Base-by-base conservation (phyloP, 2,113 vertebrate species). In the western clawed frog (Xenopus tropicalis) region DNA sequence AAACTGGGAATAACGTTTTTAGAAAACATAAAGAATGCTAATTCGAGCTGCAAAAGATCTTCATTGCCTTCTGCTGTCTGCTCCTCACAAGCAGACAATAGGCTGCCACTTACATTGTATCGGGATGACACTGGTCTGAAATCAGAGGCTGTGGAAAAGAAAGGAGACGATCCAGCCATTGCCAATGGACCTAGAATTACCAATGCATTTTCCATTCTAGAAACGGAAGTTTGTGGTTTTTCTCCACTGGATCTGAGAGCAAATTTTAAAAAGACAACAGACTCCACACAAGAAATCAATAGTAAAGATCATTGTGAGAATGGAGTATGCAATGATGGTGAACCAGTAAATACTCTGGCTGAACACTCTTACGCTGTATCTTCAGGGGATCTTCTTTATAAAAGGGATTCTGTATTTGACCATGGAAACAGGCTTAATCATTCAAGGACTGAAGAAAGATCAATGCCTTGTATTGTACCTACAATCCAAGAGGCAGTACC, bases 191-290 rank as follows among this genome's bases (percentile, higher is more conserved):
- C 97, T 42, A 89, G 97, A 81, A 99, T 99, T 83, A 99, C 96
- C 68, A 99, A 99, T 66, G 97, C 97, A 3, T 99, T 98, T 83
- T 99, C 97, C 43, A 98, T 99, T 85, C 94, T 91, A 66, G 95
- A 98, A 81, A 94, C 90, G 0, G 93, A 94, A 79, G 90, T 87
- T 70, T 90, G 87, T 85, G 91, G 92, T 77, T 97, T 98, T 85
- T 95, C 93, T 79, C 93, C 95, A 0, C 85, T 96, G 70, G 93
- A 91, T 80, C 83, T 93, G 79, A 87, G 90, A 69, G 88, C 86
- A 3, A 91, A 78, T 77, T 94, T 91, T 72, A 94, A 92, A 78
- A 93, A 91, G 81, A 86, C 85, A 19, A 91, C 90, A 1, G 92
- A 93, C 42, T 76, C 70, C 51, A 83, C 86, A 48, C 75, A 76